A percentile compares a stretch with the other conserved stretches of the same genome.
Evolutionary conservation across 2,888 invertebrate genomes (phyloP).

Genomic region (Leptopilina syphax): DNA sequence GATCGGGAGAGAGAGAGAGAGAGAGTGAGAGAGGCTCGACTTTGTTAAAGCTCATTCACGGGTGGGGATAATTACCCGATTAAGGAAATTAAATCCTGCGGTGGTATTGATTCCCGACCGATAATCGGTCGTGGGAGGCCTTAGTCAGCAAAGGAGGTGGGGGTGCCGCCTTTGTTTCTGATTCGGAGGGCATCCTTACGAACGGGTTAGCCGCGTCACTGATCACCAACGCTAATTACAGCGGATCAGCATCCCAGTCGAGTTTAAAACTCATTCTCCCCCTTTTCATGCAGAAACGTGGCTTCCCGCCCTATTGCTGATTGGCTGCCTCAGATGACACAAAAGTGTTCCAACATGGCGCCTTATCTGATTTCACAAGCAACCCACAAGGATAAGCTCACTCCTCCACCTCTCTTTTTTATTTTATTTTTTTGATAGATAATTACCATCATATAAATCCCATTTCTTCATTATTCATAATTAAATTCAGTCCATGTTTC

Average conservation of each 20-base stretch:
- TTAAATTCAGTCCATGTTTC: background rate
- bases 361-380: slow-evolving; percentile 70
- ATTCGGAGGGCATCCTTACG: slow-evolving; percentile 74
- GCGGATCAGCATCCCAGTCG: slow-evolving; percentile 72
- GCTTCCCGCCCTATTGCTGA: slow-evolving; percentile 71
- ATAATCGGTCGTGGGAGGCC: slow-evolving; percentile 69
- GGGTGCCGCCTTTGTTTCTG: slow-evolving; percentile 58
- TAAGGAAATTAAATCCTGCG: slow-evolving; percentile 74
- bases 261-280: slow-evolving; percentile 74
- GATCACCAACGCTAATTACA: slow-evolving; percentile 76
- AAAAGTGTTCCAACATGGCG: slow-evolving; percentile 75
- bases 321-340: slow-evolving; percentile 73
- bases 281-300: slow-evolving; percentile 57
- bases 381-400: slow-evolving; percentile 51
- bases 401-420: slow-evolving; percentile 46
- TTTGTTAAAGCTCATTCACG: slow-evolving; percentile 21
- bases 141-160: slow-evolving; percentile 57
- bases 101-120: slow-evolving; percentile 70
- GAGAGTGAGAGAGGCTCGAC: background rate
- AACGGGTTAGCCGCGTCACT: slow-evolving; percentile 75
- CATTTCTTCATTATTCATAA: slow-evolving; percentile 4
- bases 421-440: slow-evolving; percentile 45
- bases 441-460: slow-evolving; percentile 48
- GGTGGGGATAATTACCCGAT: slow-evolving; percentile 72
- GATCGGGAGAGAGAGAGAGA: background rate